Evolutionary conservation across 1,140 invertebrate species (phyloP).

Genomic region (Drosophila parvula): DNA sequence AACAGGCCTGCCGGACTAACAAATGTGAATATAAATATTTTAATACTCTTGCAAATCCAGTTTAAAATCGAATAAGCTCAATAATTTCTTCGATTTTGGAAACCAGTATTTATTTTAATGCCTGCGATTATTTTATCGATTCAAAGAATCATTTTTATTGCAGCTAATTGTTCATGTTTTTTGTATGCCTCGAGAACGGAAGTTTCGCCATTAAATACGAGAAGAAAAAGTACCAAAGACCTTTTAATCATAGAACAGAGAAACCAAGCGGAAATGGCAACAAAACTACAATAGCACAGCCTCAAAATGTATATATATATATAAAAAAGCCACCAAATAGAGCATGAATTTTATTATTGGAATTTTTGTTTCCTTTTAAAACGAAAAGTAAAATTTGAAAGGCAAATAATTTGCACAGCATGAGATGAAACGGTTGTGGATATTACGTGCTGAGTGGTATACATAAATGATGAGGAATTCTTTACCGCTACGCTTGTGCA

Average conservation of each 20-base stretch:
- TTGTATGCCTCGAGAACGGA: slow-evolving; percentile 8
- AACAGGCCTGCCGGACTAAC: slow-evolving; percentile 11
- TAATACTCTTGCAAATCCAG: slow-evolving; percentile 22
- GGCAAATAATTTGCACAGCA: slow-evolving; percentile 27
- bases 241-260: slow-evolving; percentile 2
- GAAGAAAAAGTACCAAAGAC: slow-evolving; percentile 5
- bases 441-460: background rate
- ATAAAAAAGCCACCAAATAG: slow-evolving; percentile 32
- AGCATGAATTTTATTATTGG: slow-evolving; percentile 34
- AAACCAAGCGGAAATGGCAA: slow-evolving; percentile 28
- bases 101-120: slow-evolving; percentile 32
- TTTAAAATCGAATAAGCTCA: slow-evolving; percentile 7
- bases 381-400: slow-evolving; percentile 10
- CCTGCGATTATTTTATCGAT: slow-evolving; percentile 4
- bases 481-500: background rate
- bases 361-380: slow-evolving; percentile 7
- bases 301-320: slow-evolving; percentile 5
- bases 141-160: slow-evolving; percentile 32
- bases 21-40: slow-evolving; percentile 11
- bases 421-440: slow-evolving; percentile 1
- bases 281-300: slow-evolving; percentile 22
- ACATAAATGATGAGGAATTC: background rate
- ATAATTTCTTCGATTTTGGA: background rate
- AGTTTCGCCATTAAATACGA: slow-evolving; percentile 6
- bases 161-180: slow-evolving; percentile 12